Percentiles rank a stretch among this genome's conserved stretches.
Evolutionary conservation across 1,140 invertebrate species (phyloP).

Genomic region (Linepithema humile): DNA sequence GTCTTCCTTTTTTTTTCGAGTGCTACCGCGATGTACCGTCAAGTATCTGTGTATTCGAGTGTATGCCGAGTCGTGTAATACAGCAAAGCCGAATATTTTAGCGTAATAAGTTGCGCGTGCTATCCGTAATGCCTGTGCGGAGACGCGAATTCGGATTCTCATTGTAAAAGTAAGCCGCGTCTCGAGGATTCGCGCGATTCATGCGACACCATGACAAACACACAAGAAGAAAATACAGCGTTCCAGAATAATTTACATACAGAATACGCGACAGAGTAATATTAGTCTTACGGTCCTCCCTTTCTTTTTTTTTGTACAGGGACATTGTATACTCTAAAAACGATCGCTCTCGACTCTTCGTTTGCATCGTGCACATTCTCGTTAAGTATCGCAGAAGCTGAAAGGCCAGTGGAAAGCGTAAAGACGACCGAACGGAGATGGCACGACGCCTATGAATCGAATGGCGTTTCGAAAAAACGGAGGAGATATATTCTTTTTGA

Average conservation of each 20-base stretch:
- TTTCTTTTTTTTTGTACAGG: slow-evolving; percentile 56
- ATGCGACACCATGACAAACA: slow-evolving; percentile 78
- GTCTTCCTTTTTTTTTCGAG: not conserved
- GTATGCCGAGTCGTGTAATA: slow-evolving; percentile 72
- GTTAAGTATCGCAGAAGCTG: slow-evolving; percentile 16
- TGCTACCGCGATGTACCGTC: slow-evolving; percentile 54
- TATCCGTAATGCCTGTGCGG: slow-evolving; percentile 61
- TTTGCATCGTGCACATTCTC: not conserved
- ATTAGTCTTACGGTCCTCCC: slow-evolving; percentile 51
- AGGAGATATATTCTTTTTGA: not conserved
- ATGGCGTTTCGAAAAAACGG: not conserved
- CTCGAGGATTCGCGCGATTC: slow-evolving; percentile 54
- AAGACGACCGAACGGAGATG: not conserved
- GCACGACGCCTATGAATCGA: not conserved
- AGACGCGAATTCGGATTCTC: slow-evolving; percentile 38
- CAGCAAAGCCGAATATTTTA: slow-evolving; percentile 76
- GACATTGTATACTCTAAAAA: slow-evolving; percentile 52
- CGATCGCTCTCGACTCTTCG: slow-evolving; percentile 1
- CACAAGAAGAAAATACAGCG: slow-evolving; percentile 76
- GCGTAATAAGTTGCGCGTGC: slow-evolving; percentile 67
- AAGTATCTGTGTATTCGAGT: slow-evolving; percentile 50
- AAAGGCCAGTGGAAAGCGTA: slow-evolving; percentile 7
- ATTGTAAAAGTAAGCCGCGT: slow-evolving; percentile 18
- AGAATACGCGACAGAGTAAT: slow-evolving; percentile 65
- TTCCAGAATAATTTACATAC: slow-evolving; percentile 74